Conservation (phyloP, 2,797 vertebrate species). For the Syngnathus acus region DNA sequence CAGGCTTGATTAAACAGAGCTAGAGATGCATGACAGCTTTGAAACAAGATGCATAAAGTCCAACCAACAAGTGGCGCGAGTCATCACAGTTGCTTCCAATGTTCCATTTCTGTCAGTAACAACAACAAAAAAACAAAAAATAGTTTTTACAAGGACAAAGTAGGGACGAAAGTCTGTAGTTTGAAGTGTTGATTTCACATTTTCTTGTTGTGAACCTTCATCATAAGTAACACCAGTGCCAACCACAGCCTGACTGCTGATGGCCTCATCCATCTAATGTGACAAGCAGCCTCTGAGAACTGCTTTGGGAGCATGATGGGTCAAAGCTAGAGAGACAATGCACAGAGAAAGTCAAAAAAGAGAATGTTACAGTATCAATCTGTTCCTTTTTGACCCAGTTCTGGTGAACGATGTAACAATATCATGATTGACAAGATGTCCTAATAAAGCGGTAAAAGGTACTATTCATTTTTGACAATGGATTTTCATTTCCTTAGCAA, state of each 20-base stretch:
- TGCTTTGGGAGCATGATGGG: slow-evolving; percentile 25
- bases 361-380: not conserved
- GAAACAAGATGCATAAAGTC: not conserved
- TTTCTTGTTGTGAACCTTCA: slow-evolving; percentile 16
- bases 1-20: slow-evolving; percentile 25
- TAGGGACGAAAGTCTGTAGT: not conserved
- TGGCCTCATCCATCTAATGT: slow-evolving; percentile 44
- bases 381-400: not conserved
- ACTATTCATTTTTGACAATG: not conserved
- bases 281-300: slow-evolving; percentile 39
- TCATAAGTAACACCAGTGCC: slow-evolving; percentile 12
- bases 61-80: not conserved
- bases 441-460: not conserved
- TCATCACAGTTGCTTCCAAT: not conserved
- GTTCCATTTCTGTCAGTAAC: not conserved
- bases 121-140: not conserved
- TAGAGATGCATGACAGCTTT: slow-evolving; percentile 13
- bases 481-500: not conserved
- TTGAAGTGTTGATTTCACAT: slow-evolving; percentile 2
- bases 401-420: not conserved
- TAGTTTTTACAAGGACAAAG: not conserved
- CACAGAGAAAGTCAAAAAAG: not conserved
- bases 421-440: not conserved
- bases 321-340: slow-evolving; percentile 4
- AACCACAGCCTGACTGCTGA: slow-evolving; percentile 25